phyloP scores from a whole-genome alignment of 2,797 vertebrate species.

The Acropternis orthonyx region DNA sequence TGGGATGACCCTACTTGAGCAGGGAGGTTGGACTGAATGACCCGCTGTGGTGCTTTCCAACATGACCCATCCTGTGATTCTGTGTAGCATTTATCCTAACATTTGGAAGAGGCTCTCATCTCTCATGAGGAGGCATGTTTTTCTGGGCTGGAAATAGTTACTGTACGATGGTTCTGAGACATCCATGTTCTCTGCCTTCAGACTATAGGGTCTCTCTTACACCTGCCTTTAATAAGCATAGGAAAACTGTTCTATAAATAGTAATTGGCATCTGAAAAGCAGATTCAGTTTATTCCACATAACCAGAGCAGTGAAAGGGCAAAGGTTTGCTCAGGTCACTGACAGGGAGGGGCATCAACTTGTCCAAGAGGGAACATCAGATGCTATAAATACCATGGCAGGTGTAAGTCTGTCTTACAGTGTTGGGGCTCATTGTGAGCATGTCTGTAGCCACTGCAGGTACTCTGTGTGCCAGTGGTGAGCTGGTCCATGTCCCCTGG shows the following conservation, averaged over 20 bases:
- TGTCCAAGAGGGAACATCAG: background rate
- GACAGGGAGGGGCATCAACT: background rate
- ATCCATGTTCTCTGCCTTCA: background rate
- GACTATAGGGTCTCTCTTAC: background rate
- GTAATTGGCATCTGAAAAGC: background rate
- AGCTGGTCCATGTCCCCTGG: background rate
- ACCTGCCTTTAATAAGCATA: background rate
- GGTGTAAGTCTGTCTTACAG: background rate
- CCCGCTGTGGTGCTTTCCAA: background rate
- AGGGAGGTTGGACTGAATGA: background rate
- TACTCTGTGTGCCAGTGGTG: background rate
- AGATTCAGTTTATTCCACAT: background rate
- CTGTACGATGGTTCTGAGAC: background rate
- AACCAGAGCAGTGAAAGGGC: background rate
- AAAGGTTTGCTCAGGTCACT: background rate
- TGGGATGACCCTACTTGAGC: background rate
- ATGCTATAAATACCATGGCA: background rate
- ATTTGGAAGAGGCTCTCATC: background rate
- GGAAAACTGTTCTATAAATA: background rate
- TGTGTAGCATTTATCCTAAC: background rate
- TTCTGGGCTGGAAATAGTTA: background rate
- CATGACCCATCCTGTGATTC: background rate
- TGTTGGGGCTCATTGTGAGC: background rate
- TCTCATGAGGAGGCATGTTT: background rate
- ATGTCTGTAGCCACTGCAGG: background rate